A percentile compares a stretch with the other conserved stretches of the same genome.
These are phyloP conservation scores for Glaucopsyche alexis DNA, from an alignment of 2,888 invertebrate species.

Conservation along the genomic window DNA sequence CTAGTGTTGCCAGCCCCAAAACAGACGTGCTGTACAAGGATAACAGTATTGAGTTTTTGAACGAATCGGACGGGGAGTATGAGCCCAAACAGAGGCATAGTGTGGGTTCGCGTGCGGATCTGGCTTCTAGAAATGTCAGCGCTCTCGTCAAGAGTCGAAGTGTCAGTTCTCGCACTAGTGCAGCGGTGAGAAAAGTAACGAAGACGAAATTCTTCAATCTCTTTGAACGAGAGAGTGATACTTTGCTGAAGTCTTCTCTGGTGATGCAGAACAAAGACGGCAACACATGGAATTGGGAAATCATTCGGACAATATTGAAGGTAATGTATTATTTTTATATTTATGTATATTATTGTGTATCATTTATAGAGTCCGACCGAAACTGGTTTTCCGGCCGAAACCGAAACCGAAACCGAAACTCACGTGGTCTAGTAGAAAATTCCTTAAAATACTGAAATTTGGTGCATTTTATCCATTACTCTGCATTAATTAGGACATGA, in stretches of 20 bases:
- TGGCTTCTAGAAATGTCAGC: constrained; percentile 69
- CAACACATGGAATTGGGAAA: constrained; percentile 94
- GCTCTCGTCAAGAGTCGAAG: constrained; percentile 74
- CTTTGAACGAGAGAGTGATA: constrained; percentile 82
- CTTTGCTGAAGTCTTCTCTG: constrained; percentile 88
- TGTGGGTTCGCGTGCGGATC: constrained; percentile 66
- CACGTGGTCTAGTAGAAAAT: no score
- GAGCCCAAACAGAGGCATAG: constrained; percentile 69
- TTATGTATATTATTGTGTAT: constrained; percentile 35
- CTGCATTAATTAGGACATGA: no score
- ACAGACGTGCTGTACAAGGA: constrained; percentile 52
- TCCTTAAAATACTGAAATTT: no score
- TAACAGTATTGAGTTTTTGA: constrained; percentile 60
- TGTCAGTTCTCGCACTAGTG: constrained; percentile 68
- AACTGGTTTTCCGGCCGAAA: no score
- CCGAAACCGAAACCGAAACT: no score
- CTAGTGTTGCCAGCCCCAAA: constrained; percentile 59
- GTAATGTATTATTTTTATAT: constrained; percentile 57
- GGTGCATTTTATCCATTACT: no score
- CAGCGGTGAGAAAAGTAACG: constrained; percentile 65
- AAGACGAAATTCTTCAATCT: constrained; percentile 75
- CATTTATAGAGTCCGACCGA: no score
- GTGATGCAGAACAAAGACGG: constrained; percentile 90
- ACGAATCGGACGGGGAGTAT: constrained; percentile 67
- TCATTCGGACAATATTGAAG: constrained; percentile 90